phyloP scores from a whole-genome alignment of 30 jellyfish, hydroid and myxozoan species.

The Pelagia noctiluca region DNA sequence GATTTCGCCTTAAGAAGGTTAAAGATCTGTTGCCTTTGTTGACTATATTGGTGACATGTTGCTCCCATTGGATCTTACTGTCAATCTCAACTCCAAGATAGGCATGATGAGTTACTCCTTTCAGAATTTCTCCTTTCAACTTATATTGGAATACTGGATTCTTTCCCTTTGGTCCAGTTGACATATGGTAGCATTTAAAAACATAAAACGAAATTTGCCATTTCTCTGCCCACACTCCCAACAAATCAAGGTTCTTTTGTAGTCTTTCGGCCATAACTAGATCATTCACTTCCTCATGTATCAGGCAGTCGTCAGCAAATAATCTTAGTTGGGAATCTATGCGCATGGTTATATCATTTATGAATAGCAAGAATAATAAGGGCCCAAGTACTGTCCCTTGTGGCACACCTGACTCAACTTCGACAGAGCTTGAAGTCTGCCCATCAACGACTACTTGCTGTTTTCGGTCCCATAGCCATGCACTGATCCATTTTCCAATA shows the following conservation, averaged over 20 bases:
- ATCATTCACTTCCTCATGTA: constrained; percentile 34
- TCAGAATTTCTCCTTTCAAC: constrained; percentile 52
- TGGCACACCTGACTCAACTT: constrained; percentile 26
- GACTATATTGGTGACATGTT: too few relatives aligned
- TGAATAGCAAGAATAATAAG: constrained; percentile 41
- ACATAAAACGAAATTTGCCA: constrained; percentile 46
- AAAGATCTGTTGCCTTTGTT: constrained; percentile 47
- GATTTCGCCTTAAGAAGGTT: constrained; percentile 40
- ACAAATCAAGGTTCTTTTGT: constrained; percentile 18
- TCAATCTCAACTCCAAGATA: constrained; percentile 50
- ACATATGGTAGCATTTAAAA: constrained; percentile 58
- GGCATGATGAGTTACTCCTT: constrained; percentile 58
- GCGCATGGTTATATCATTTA: constrained; percentile 34
- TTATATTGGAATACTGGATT: constrained; percentile 51
- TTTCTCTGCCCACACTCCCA: constrained; percentile 64
- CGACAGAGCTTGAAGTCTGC: constrained; percentile 37
- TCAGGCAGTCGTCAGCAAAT: constrained; percentile 63
- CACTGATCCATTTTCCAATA: constrained; percentile 55
- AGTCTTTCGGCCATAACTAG: constrained; percentile 56
- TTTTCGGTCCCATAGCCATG: constrained; percentile 58
- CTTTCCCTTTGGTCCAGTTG: constrained; percentile 56
- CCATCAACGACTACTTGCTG: constrained; percentile 66
- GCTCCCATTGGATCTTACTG: constrained; percentile 43
- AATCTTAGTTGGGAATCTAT: constrained; percentile 25
- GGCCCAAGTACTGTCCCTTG: too few relatives aligned